Percentiles rank a stretch among this genome's conserved stretches.
phyloP scores from a whole-genome alignment of 2,797 vertebrate species.

The Chloroceryle inda region DNA sequence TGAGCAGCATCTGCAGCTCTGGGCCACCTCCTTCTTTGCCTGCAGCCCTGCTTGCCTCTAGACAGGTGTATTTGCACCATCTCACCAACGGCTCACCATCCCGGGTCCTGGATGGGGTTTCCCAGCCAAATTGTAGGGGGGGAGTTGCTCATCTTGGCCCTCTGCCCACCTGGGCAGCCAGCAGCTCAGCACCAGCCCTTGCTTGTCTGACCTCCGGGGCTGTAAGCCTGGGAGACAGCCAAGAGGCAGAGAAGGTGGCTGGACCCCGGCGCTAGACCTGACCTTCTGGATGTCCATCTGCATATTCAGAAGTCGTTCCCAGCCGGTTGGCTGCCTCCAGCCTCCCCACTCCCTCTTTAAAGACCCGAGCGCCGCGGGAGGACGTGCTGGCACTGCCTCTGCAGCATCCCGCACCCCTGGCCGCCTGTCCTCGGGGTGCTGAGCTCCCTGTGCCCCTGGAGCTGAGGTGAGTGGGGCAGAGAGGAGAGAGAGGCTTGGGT shows the following conservation, averaged over 20 bases:
- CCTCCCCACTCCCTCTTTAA: slow-evolving; percentile 61
- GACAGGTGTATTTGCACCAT: background rate
- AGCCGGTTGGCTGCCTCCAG: slow-evolving; percentile 73
- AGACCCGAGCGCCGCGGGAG: background rate
- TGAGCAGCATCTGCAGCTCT: background rate
- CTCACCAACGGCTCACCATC: background rate
- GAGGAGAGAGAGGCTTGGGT: rapidly evolving
- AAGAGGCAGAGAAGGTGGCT: background rate
- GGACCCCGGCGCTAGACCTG: slow-evolving; percentile 1
- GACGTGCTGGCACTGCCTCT: background rate
- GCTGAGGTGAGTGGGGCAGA: background rate
- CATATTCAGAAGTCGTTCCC: slow-evolving; percentile 79
- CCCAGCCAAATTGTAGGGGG: background rate
- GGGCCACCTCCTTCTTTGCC: background rate
- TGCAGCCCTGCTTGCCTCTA: background rate
- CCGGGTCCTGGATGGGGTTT: background rate
- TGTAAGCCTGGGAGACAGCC: rapidly evolving
- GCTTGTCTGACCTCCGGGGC: background rate
- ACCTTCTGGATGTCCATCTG: slow-evolving; percentile 54
- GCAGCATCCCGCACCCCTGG: background rate
- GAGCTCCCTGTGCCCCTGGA: background rate
- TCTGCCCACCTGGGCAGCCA: background rate
- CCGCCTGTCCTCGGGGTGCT: background rate
- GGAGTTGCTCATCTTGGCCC: background rate
- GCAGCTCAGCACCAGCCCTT: rapidly evolving